These are phyloP conservation scores for Apostichopus parvimensis DNA, from an alignment of 35 echinoderm and acorn worm genomes.

Conservation along the genomic window DNA sequence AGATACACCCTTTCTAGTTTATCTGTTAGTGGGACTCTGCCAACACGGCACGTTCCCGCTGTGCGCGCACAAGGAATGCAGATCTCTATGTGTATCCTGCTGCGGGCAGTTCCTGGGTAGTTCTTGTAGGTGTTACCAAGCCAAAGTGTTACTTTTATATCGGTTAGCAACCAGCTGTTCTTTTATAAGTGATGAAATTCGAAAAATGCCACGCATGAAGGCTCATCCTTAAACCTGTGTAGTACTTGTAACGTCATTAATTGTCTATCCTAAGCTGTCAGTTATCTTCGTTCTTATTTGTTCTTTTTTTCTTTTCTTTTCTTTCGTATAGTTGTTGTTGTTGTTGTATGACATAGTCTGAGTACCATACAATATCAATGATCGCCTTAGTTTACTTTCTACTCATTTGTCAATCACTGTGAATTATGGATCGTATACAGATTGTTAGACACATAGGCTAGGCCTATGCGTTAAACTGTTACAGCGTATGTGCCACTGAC, in stretches of 20 bases:
- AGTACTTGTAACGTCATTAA: not conserved
- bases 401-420: not conserved
- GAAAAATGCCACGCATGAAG: conserved; percentile 41
- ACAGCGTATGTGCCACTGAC: too few species aligned
- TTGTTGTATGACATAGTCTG: not conserved
- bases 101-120: not conserved
- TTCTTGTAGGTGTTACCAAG: conserved; percentile 18
- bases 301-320: not conserved
- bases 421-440: not conserved
- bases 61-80: conserved; percentile 24
- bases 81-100: conserved; percentile 1
- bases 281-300: not conserved
- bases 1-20: not conserved
- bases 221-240: not conserved
- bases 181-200: conserved; percentile 36
- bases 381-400: not conserved
- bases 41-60: not conserved
- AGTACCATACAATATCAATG: not conserved
- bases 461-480: not conserved
- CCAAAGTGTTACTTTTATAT: conserved; percentile 19
- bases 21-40: conserved; percentile 11
- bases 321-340: not conserved
- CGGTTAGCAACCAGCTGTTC: conserved; percentile 44
- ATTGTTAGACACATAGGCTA: not conserved
- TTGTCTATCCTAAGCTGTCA: not conserved